A percentile compares a stretch with the other conserved stretches of the same genome.
Conservation (phyloP, 2,113 vertebrate genomes). For the Gorsachius goisagi region DNA sequence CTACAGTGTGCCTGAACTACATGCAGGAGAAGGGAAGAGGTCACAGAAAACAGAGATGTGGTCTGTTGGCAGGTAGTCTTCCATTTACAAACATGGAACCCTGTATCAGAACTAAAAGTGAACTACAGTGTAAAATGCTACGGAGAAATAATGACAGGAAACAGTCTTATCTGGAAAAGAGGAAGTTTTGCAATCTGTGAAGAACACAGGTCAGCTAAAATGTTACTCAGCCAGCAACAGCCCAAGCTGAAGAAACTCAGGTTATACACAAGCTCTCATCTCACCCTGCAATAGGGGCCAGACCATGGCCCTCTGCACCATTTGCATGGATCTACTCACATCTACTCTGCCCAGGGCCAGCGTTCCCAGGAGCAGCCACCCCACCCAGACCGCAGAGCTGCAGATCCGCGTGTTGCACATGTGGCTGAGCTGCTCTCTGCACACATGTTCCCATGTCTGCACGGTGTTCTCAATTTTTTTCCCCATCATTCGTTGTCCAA, state of each 20-base stretch:
- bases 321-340: not conserved
- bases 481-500: not conserved
- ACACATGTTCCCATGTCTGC: fast-evolving
- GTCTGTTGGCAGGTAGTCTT: not conserved
- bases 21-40: not conserved
- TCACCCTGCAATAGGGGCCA: not conserved
- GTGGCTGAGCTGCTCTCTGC: not conserved
- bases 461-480: fast-evolving
- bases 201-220: not conserved
- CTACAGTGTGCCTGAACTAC: not conserved
- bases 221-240: not conserved
- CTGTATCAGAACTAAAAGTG: not conserved
- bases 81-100: not conserved
- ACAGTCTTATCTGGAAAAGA: not conserved
- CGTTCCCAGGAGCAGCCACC: not conserved
- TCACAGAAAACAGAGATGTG: not conserved
- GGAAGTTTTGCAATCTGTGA: not conserved
- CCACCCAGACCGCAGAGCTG: not conserved
- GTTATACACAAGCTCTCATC: not conserved
- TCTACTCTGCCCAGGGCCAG: not conserved
- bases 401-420: fast-evolving
- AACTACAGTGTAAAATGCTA: not conserved
- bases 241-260: not conserved
- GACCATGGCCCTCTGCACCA: not conserved
- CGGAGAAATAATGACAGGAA: not conserved